Evolutionary conservation across 2,888 invertebrate species (phyloP).

Genomic region (Blastobasis adustella): DNA sequence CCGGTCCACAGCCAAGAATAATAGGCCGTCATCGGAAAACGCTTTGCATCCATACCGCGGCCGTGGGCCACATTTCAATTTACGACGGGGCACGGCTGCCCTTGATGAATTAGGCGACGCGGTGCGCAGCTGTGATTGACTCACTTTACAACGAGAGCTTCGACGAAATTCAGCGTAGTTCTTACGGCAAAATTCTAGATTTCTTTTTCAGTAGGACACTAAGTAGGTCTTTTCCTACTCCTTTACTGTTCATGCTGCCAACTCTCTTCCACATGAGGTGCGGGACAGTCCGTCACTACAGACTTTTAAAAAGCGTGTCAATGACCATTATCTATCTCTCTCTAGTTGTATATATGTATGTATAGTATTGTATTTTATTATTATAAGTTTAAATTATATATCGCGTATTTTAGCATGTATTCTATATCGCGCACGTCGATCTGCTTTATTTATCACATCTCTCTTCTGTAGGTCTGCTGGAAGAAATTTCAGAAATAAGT

Average conservation of each 20-base stretch:
- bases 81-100: slow-evolving; percentile 14
- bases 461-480: too few relatives aligned
- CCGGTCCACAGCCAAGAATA: slow-evolving; percentile 13
- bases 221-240: background rate
- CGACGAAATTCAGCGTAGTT: background rate
- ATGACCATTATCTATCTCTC: too few relatives aligned
- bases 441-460: too few relatives aligned
- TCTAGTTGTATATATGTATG: too few relatives aligned
- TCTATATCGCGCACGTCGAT: too few relatives aligned
- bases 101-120: slow-evolving; percentile 3
- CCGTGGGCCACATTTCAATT: slow-evolving; percentile 27
- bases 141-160: background rate
- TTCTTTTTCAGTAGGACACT: background rate
- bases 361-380: too few relatives aligned
- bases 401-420: too few relatives aligned
- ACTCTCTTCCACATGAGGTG: background rate
- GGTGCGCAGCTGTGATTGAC: background rate
- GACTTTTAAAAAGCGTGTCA: too few relatives aligned
- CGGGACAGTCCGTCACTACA: too few relatives aligned
- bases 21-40: slow-evolving; percentile 34
- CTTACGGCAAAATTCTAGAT: background rate
- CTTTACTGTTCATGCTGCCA: background rate
- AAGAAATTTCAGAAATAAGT: too few relatives aligned
- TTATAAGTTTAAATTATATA: too few relatives aligned
- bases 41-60: slow-evolving; percentile 29